These are phyloP conservation scores for Philopotamus ludificatus DNA, from an alignment of 1,140 invertebrate genomes.

Conservation along the genomic window DNA sequence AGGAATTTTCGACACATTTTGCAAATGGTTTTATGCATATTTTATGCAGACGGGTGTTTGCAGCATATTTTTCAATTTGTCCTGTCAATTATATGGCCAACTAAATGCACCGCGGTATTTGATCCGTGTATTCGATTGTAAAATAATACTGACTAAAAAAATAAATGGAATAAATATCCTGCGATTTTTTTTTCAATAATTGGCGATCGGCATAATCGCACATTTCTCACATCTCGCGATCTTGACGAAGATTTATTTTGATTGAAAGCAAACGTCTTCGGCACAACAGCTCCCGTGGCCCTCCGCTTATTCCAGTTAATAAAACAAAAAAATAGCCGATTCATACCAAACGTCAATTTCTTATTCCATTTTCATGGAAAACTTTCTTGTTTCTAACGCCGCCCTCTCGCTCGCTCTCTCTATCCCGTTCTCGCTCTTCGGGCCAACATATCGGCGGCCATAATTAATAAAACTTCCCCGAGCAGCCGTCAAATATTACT, in stretches of 20 bases:
- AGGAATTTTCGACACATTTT: too few species aligned
- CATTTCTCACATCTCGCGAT: background rate
- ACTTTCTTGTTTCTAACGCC: slow-evolving; percentile 19
- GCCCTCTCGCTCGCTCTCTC: too few species aligned
- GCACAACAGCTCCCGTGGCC: slow-evolving; percentile 12
- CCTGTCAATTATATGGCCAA: too few species aligned
- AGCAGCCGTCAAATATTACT: slow-evolving; percentile 25
- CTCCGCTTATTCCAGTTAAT: slow-evolving; percentile 6
- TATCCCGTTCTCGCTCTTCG: too few species aligned
- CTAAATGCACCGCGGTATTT: too few species aligned
- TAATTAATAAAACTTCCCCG: slow-evolving; percentile 26
- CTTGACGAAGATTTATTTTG: slow-evolving; percentile 21
- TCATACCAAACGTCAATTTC: slow-evolving; percentile 26
- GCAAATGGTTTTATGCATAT: too few species aligned
- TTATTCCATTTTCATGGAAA: slow-evolving; percentile 18
- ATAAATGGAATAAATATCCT: too few species aligned
- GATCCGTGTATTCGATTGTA: too few species aligned
- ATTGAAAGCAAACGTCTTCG: slow-evolving; percentile 11
- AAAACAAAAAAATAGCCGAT: slow-evolving; percentile 25
- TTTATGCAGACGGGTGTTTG: too few species aligned
- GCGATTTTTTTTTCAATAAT: background rate
- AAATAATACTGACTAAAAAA: too few species aligned
- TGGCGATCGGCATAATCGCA: background rate
- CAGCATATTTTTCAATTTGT: too few species aligned
- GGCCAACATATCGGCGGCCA: slow-evolving; percentile 12